phyloP scores from a whole-genome alignment of 2,888 invertebrate species.

The Himalopsyche kuldschensis region DNA sequence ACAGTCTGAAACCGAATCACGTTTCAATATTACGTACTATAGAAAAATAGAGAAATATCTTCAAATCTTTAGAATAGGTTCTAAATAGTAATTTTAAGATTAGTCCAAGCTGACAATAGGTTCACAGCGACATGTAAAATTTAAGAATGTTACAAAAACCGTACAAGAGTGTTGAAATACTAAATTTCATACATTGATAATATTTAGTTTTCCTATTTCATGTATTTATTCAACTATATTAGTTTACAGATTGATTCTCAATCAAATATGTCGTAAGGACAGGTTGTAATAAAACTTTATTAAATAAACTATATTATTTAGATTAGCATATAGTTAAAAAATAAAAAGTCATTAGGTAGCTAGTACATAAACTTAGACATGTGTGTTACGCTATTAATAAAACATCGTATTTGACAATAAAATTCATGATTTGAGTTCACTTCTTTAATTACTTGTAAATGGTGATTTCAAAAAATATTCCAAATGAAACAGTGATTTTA shows the following conservation, averaged over 20 bases:
- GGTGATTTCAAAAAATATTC: too few species aligned
- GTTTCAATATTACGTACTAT: not conserved
- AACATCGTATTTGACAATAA: not conserved
- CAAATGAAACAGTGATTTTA: too few species aligned
- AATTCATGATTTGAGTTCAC: not conserved
- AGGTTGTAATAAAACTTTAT: conserved; percentile 16
- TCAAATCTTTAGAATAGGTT: not conserved
- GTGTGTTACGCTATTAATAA: not conserved
- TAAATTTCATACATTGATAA: not conserved
- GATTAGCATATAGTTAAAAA: not conserved
- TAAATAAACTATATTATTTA: not conserved
- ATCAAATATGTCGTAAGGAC: conserved; percentile 11
- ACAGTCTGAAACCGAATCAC: not conserved
- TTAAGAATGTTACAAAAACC: not conserved
- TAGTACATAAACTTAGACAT: not conserved
- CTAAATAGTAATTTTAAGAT: not conserved
- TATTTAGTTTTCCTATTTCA: not conserved
- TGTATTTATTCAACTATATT: not conserved
- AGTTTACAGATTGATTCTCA: conserved; percentile 22
- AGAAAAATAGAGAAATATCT: not conserved
- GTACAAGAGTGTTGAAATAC: not conserved
- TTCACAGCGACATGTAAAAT: not conserved
- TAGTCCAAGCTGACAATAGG: not conserved
- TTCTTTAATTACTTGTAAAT: too few species aligned
- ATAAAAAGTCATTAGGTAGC: not conserved